Evolutionary conservation across 2,888 invertebrate species (phyloP).

Genomic region (Salpingus planirostris): DNA sequence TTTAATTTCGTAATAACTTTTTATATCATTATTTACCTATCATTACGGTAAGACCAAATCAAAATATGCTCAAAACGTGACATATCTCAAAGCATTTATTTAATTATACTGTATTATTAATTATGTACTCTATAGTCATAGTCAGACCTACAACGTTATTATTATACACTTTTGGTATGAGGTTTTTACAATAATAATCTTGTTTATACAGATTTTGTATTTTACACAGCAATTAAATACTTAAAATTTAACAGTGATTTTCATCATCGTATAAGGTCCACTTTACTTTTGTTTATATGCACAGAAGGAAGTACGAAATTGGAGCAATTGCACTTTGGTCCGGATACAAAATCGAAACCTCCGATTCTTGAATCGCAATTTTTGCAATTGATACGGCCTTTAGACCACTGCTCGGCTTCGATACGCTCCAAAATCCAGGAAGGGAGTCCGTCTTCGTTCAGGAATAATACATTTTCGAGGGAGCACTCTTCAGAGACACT

Average conservation of each 20-base stretch:
- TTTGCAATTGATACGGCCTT: conserved; percentile 57
- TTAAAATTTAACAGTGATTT: neutral
- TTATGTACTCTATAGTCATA: no score
- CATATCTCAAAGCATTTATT: no score
- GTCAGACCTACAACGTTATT: no score
- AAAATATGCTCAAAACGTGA: no score
- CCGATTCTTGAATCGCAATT: conserved; percentile 55
- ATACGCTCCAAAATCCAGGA: conserved; percentile 48
- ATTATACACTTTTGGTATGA: no score
- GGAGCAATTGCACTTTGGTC: conserved; percentile 54
- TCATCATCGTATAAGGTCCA: conserved; percentile 40
- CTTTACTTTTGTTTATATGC: conserved; percentile 54
- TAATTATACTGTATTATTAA: no score
- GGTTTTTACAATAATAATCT: no score
- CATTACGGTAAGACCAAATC: no score
- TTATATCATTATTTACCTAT: neutral
- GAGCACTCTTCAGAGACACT: conserved; percentile 20
- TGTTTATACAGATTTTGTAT: no score
- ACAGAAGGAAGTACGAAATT: conserved; percentile 49
- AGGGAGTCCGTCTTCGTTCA: conserved; percentile 50
- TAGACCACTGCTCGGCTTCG: conserved; percentile 53
- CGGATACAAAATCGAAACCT: conserved; percentile 57
- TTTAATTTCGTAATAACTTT: neutral
- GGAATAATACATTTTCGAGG: conserved; percentile 38
- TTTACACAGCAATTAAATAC: no score